Percentiles rank a stretch among this genome's conserved stretches.
These are phyloP conservation scores for Anoplius nigerrimus DNA, from an alignment of 2,888 invertebrate species.

Conservation along the genomic window DNA sequence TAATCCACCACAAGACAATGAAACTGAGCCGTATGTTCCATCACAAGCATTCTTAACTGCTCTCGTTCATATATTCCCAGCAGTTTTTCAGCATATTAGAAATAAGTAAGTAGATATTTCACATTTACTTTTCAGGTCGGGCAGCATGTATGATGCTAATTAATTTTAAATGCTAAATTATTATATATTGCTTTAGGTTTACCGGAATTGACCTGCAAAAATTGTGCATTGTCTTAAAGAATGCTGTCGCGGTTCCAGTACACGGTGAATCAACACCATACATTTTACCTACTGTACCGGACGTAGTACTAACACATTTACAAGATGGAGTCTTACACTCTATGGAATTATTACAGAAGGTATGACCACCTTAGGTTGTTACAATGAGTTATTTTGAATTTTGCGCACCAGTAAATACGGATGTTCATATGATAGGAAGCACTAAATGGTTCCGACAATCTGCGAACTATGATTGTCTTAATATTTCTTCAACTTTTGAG, in stretches of 20 bases:
- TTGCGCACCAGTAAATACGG: conserved; percentile 18
- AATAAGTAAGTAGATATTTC: conserved; percentile 78
- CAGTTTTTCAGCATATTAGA: conserved; percentile 93
- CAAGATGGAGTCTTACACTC: conserved; percentile 91
- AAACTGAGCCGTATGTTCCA: conserved; percentile 86
- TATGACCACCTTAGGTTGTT: conserved; percentile 60
- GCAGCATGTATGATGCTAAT: not conserved
- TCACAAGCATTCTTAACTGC: conserved; percentile 96
- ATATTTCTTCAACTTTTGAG: conserved; percentile 82
- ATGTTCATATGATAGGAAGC: conserved; percentile 76
- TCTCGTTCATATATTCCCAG: conserved; percentile 95
- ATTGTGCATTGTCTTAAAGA: conserved; percentile 86
- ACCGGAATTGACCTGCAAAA: conserved; percentile 85
- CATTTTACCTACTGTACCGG: conserved; percentile 86
- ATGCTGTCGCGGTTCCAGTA: conserved; percentile 87
- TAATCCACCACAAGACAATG: conserved; percentile 77
- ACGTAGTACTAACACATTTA: conserved; percentile 87
- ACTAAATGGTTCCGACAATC: conserved; percentile 77
- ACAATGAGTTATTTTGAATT: not conserved
- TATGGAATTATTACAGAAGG: conserved; percentile 91
- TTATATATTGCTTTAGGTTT: conserved; percentile 75
- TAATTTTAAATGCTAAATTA: not conserved
- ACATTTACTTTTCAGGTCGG: not conserved
- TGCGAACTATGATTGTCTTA: conserved; percentile 81
- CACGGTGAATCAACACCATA: conserved; percentile 88